Evolutionary conservation across 2,888 invertebrate species (phyloP), one percentile per base, ranked within the genome.

Genomic region (Abrostola tripartita): DNA sequence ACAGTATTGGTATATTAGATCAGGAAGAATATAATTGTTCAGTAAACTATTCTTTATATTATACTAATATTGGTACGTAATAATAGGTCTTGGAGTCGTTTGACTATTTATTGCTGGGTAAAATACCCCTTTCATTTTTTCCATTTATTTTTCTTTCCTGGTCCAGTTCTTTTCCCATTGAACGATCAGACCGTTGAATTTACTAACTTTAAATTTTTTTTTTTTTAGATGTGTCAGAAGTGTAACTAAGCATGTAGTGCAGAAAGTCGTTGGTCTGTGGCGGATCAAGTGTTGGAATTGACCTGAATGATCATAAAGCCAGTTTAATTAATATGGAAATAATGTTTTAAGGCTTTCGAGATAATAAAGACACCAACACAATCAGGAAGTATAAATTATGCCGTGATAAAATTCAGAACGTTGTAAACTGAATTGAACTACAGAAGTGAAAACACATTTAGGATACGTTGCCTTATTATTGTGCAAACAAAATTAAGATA

Each of bases 381-480:
- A 75, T 66, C 61, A 69, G 40, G 65, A 67, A 71, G 37, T 81
- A 81, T 79, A 80, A 79, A 83, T 82, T 78, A 81, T 71, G 61
- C 58, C 53, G 74, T 80, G 81, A 84, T 88, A 85, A 84, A 85
- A 80, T 76, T 79, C 68, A 77, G 84, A 78, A 82, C 81, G 78
- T 76, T 69, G 76, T 85, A 76, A 76, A 83, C 56, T 44, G 42
- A 54, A 52, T 51, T 35, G 37, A 51, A 54, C 55, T 57, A 9
- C 37, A 11, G 12, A 14, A 36, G 9, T 42, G 44, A 14, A 24
- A 47, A 69, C 42, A 52, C 40, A 68, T 14, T 63, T 47, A 58
- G 58, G 24, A 36, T 58, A 67, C 59, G 56, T 47, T 47, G 53
- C 53, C 12, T n/a, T 9, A 36, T 51, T 36, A n/a, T 41, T 40